Base-by-base conservation (phyloP, 2,113 vertebrate genomes). In the Nothobranchius furzeri region DNA sequence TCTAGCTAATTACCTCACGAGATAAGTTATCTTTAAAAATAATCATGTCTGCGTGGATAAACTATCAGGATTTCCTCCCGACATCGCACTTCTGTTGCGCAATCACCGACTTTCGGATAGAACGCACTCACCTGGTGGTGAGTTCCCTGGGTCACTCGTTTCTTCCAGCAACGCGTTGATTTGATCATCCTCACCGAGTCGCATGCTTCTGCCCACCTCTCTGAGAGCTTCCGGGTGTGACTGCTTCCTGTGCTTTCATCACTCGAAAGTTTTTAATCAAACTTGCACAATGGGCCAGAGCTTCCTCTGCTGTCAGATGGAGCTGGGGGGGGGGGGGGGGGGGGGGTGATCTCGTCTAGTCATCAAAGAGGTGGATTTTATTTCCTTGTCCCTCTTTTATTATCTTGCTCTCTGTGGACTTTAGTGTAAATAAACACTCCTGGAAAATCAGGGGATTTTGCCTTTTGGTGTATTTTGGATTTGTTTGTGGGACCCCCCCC, bases 241-340 rank as follows among this genome's bases (percentile, higher is more conserved):
- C 60, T 46, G 6, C 68, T 87, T 83, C 85, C 87, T 70, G 37
- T 20, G 20, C 50, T 84, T 81, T 71, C 59, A 65, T 82, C 64
- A 64, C 74, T 69, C 62, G 20, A 54, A 37, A 12, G 46, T 46
- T 62, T 30, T 82, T 79, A 72, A 78, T 88, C 35, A 66, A 54
- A 64, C 60, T 65, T 43, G 30, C 50, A 85, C 88, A 88, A 82
- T 86, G 60, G 78, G 40, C 12, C 85, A 66, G 59, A 67, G 75
- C 65, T 86, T 84, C 82, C 85, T 79, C 58, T 71, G 60, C 49
- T 63, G 58, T 80, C 78, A 79, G 55, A 70, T 46, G 12, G 30
- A 9, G 30, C 30, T 30, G 30, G 30, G 30, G 20, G 20, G 1
- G 30, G 30, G 30, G 30, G 30, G 20, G 20, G 1, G 30, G 30